phyloP scores from a whole-genome alignment of 2,797 vertebrate genomes.

The Clarias pachynema region DNA sequence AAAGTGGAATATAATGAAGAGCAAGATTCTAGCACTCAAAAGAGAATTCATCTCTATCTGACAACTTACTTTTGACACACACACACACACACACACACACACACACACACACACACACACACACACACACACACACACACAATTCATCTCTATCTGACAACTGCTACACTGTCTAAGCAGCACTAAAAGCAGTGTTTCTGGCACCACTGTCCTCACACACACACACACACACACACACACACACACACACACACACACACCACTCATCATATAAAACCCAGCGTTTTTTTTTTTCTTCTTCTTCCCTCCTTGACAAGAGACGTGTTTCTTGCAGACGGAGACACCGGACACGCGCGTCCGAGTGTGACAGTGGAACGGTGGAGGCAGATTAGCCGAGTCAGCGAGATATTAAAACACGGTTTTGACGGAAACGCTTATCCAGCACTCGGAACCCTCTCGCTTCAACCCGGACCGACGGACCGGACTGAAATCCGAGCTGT shows the following conservation, averaged over 20 bases:
- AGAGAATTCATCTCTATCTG: conserved; percentile 89
- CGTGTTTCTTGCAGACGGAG: background rate
- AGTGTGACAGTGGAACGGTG: background rate
- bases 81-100: background rate
- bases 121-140: background rate
- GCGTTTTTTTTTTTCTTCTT: background rate
- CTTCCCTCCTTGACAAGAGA: background rate
- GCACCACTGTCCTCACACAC: conserved; percentile 42
- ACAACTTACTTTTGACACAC: conserved; percentile 24
- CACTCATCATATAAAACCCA: background rate
- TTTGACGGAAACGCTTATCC: conserved; percentile 31
- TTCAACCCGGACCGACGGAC: conserved; percentile 22
- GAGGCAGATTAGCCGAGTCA: background rate
- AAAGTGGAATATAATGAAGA: conserved; percentile 92
- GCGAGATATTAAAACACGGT: conserved; percentile 8
- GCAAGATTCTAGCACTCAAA: conserved; percentile 82
- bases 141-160: conserved; percentile 75
- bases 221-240: too few relatives aligned
- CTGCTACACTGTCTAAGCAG: conserved; percentile 79
- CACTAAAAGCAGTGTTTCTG: too few relatives aligned
- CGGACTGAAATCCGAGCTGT: background rate
- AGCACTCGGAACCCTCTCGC: background rate
- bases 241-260: background rate
- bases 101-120: conserved; percentile 1
- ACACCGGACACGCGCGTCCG: background rate